A percentile compares a stretch with the other conserved stretches of the same genome.
Evolutionary conservation across 2,797 vertebrate species (phyloP).

Genomic region (Galaxias olidus): DNA sequence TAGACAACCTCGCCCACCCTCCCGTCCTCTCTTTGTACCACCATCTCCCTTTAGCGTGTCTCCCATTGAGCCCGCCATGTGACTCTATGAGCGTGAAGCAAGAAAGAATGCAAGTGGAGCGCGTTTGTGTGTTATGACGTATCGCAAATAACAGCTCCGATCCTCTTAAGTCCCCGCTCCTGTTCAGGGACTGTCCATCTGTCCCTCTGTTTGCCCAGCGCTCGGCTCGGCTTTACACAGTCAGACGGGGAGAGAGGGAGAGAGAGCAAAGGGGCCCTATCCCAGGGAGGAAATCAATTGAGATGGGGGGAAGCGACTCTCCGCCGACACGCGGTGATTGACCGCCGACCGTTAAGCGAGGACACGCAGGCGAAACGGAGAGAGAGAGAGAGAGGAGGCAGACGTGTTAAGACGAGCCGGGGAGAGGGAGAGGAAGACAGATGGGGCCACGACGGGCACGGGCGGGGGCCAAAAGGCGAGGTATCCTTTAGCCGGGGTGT

Average conservation of each 20-base stretch:
- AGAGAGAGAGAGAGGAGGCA: too few species aligned
- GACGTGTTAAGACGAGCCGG: too few species aligned
- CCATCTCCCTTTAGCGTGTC: background rate
- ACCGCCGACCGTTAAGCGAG: too few species aligned
- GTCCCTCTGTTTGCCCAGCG: conserved; percentile 65
- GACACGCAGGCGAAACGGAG: too few species aligned
- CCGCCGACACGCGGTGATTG: too few species aligned
- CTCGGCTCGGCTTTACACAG: background rate
- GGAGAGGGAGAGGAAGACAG: too few species aligned
- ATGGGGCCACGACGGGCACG: too few species aligned
- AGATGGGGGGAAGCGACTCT: too few species aligned
- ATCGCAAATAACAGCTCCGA: conserved; percentile 54
- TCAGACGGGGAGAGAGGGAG: conserved; percentile 11
- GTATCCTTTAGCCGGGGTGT: conserved; percentile 50
- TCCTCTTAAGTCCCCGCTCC: conserved; percentile 73
- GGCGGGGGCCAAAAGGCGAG: conserved; percentile 5
- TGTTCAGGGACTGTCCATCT: conserved; percentile 72
- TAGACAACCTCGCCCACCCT: too few species aligned
- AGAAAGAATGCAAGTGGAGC: conserved; percentile 28
- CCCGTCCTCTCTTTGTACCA: background rate
- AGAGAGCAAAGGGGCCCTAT: conserved; percentile 19
- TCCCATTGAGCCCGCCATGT: background rate
- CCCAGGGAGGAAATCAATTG: too few species aligned
- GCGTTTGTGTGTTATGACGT: conserved; percentile 36
- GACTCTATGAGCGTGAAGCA: conserved; percentile 26